Conservation (phyloP, 2,797 vertebrate genomes). For the Sebastolobus altivelis region DNA sequence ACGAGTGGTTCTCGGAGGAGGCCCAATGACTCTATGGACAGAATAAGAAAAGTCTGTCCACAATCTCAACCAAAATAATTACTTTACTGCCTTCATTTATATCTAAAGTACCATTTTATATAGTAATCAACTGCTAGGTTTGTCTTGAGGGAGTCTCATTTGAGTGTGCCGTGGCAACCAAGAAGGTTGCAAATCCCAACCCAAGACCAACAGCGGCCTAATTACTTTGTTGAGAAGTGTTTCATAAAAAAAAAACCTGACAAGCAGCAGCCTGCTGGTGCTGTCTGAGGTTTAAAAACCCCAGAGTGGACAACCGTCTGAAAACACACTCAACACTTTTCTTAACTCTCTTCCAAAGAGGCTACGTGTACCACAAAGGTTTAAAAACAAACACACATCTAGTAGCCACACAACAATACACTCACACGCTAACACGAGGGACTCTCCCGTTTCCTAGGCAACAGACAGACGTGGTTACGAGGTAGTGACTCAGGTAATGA, state of each 20-base stretch:
- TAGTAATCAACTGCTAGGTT: conserved; percentile 20
- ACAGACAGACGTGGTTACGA: conserved; percentile 60
- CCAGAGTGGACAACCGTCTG: conserved; percentile 23
- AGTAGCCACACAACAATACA: conserved; percentile 28
- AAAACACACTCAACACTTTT: background rate
- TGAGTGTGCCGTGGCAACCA: conserved; percentile 1
- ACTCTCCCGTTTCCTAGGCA: conserved; percentile 61
- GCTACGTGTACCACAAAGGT: conserved; percentile 10
- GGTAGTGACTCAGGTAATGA: conserved; percentile 58
- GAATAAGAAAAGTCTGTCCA: background rate
- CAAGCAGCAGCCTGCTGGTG: conserved; percentile 26
- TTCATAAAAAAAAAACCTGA: conserved; percentile 51
- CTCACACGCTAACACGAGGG: conserved; percentile 32
- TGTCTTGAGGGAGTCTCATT: conserved; percentile 30
- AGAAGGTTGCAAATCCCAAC: conserved; percentile 39
- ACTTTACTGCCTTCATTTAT: background rate
- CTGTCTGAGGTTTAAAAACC: conserved; percentile 11
- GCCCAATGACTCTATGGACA: background rate
- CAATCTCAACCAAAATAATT: background rate
- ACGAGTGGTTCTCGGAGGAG: background rate
- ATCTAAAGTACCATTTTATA: background rate
- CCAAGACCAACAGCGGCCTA: conserved; percentile 32
- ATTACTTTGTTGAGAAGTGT: conserved; percentile 46
- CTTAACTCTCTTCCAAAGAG: conserved; percentile 9
- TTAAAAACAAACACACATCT: conserved; percentile 51